phyloP scores from a whole-genome alignment of 2,113 vertebrate genomes.

The Scomber colias region DNA sequence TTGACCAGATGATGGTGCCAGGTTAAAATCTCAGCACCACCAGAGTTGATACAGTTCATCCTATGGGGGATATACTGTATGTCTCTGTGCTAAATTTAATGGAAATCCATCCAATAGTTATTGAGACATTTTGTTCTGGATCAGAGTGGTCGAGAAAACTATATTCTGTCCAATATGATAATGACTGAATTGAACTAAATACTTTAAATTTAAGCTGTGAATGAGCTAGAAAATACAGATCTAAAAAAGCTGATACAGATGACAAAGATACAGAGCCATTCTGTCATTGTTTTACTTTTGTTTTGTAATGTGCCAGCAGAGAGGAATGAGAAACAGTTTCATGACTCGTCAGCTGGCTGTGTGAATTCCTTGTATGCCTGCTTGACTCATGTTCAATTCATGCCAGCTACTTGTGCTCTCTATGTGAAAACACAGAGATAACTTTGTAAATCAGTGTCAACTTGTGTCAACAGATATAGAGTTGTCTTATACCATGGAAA shows the following conservation, averaged over 20 bases:
- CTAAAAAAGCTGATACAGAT: background rate
- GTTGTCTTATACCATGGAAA: background rate
- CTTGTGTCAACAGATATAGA: conserved; percentile 4
- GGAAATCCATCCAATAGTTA: background rate
- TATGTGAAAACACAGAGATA: background rate
- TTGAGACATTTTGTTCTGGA: background rate
- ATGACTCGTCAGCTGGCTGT: conserved; percentile 20
- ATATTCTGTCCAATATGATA: too few species aligned
- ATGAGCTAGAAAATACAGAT: background rate
- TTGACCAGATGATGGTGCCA: too few species aligned
- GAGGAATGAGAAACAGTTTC: conserved; percentile 4
- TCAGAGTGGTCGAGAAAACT: too few species aligned
- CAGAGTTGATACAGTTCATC: background rate
- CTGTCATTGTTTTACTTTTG: background rate
- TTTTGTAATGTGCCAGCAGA: conserved; percentile 10
- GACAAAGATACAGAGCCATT: background rate
- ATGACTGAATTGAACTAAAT: too few species aligned
- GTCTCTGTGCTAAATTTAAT: background rate
- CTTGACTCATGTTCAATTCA: background rate
- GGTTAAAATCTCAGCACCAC: too few species aligned
- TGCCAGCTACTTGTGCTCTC: background rate
- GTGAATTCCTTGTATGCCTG: background rate
- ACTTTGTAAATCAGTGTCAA: background rate
- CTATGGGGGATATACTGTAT: background rate
- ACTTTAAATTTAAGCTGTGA: background rate